Evolutionary conservation across 2,113 vertebrate species (phyloP).

Genomic region (Cromileptes altivelis): DNA sequence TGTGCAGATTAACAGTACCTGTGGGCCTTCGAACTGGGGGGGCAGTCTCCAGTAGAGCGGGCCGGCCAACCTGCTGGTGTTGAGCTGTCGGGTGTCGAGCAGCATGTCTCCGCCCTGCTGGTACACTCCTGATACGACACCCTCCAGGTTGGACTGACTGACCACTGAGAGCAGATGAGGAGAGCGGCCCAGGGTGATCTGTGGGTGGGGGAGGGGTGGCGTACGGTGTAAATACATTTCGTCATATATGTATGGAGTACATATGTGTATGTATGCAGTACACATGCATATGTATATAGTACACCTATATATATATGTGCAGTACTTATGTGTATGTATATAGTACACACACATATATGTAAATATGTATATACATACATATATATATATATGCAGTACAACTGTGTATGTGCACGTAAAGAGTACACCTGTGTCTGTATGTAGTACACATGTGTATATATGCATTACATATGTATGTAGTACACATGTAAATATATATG

Average conservation of each 20-base stretch:
- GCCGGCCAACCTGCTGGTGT: slow-evolving; percentile 77
- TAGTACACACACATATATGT: too few species aligned
- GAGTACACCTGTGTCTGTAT: too few species aligned
- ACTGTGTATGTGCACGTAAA: too few species aligned
- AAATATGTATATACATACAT: too few species aligned
- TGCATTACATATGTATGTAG: too few species aligned
- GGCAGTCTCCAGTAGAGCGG: slow-evolving; percentile 94
- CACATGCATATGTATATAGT: too few species aligned
- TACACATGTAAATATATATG: too few species aligned
- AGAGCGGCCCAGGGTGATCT: slow-evolving; percentile 37
- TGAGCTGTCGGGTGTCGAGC: slow-evolving; percentile 85
- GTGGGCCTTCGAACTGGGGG: slow-evolving; percentile 85
- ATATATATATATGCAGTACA: too few species aligned
- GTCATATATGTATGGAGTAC: not conserved
- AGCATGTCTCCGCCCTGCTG: slow-evolving; percentile 86
- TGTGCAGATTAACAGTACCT: slow-evolving; percentile 78
- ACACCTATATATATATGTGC: too few species aligned
- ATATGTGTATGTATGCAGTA: not conserved
- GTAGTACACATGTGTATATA: too few species aligned
- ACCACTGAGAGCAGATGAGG: slow-evolving; percentile 82
- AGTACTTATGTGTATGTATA: not conserved
- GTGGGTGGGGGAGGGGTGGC: not conserved
- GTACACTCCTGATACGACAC: slow-evolving; percentile 88
- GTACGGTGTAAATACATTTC: not conserved
- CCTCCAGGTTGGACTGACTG: slow-evolving; percentile 87